These are phyloP conservation scores for Drosophila watanabei DNA, from an alignment of 1,140 invertebrate species.

Conservation along the genomic window DNA sequence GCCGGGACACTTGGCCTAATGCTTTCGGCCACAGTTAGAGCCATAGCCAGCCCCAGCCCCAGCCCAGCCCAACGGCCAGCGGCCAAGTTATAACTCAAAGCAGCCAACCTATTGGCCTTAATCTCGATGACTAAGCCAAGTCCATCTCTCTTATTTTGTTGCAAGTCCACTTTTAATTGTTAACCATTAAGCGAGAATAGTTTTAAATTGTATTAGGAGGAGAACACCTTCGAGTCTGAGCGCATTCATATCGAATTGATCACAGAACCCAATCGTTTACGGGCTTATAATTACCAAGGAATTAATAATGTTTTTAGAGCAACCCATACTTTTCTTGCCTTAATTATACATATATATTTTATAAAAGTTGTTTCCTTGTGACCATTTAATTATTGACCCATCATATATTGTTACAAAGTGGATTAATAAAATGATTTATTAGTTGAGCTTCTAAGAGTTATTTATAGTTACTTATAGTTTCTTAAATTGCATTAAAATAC, in stretches of 20 bases:
- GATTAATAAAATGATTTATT: not conserved
- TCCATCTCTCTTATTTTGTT: constrained; percentile 13
- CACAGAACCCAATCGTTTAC: constrained; percentile 15
- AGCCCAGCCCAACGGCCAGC: constrained; percentile 9
- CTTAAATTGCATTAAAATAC: not conserved
- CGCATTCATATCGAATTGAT: constrained; percentile 18
- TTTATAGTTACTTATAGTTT: not conserved
- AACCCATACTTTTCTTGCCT: constrained; percentile 11
- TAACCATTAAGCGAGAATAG: constrained; percentile 16
- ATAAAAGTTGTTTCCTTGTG: constrained; percentile 1
- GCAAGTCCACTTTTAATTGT: constrained; percentile 20
- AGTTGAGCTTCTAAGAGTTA: not conserved
- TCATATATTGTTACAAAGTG: not conserved
- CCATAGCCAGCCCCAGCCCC: not conserved
- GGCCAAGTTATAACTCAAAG: constrained; percentile 6
- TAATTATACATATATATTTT: constrained; percentile 9
- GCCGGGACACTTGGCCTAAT: constrained; percentile 51
- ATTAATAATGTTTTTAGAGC: not conserved
- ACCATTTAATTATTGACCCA: not conserved
- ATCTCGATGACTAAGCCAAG: constrained; percentile 26
- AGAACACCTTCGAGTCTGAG: constrained; percentile 10
- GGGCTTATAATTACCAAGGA: constrained; percentile 5
- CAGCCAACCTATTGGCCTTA: constrained; percentile 33
- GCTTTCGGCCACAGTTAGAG: constrained; percentile 24
- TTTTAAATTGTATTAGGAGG: constrained; percentile 6